A percentile compares a stretch with the other conserved stretches of the same genome.
Conservation (phyloP, 2,888 invertebrate genomes). For the Zonitis immaculata region DNA sequence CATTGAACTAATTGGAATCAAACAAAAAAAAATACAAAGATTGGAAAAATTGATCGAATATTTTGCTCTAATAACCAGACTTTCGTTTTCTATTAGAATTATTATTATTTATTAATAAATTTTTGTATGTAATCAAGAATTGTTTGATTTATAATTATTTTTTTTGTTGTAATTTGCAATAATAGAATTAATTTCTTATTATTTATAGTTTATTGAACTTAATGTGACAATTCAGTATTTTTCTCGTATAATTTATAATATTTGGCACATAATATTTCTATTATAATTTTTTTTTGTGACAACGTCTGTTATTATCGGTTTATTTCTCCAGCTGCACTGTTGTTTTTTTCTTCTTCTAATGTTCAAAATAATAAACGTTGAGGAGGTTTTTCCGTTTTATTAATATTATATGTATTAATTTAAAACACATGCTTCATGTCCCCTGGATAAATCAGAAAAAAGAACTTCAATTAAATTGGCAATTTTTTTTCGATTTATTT, state of each 20-base stretch:
- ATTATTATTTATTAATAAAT: neutral
- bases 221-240: conserved; percentile 3
- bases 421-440: conserved; percentile 19
- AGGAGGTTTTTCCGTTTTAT: conserved; percentile 31
- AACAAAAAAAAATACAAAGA: neutral
- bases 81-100: neutral
- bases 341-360: too few species aligned
- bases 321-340: conserved; percentile 29
- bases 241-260: conserved; percentile 1
- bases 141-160: neutral
- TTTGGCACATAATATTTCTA: neutral
- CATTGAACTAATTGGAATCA: too few species aligned
- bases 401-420: conserved; percentile 26
- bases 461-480: neutral
- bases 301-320: conserved; percentile 11
- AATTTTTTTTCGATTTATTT: neutral
- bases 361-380: conserved; percentile 29
- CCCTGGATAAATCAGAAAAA: conserved; percentile 16
- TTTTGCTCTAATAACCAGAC: neutral
- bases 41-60: neutral
- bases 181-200: neutral
- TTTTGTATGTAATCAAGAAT: neutral
- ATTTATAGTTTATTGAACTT: conserved; percentile 16
- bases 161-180: too few species aligned
- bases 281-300: neutral